Percentiles rank a stretch among this genome's conserved stretches.
Conservation (phyloP, 2,113 vertebrate genomes). For the Hylia prasina region DNA sequence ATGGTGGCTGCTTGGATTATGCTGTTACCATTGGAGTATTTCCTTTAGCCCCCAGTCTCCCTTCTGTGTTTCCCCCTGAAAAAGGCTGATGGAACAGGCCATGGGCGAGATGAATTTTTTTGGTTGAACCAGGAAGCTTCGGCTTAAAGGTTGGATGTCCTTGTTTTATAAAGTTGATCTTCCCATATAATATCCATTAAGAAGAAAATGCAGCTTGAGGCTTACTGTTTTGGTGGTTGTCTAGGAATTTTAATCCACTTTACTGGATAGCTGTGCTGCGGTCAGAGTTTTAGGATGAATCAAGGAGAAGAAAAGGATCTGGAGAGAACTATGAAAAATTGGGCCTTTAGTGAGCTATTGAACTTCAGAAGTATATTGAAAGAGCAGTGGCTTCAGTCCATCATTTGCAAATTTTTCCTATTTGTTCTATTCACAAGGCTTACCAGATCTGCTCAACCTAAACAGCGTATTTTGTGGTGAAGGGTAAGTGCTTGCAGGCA, state of each 20-base stretch:
- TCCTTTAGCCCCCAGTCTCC: neutral
- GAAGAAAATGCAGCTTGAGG: neutral
- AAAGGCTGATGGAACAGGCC: neutral
- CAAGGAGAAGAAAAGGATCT: neutral
- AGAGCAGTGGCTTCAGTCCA: neutral
- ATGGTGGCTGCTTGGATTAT: neutral
- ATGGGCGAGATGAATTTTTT: neutral
- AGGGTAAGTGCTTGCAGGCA: neutral
- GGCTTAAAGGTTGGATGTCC: neutral
- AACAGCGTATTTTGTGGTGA: neutral
- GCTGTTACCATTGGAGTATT: neutral
- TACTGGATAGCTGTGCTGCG: neutral
- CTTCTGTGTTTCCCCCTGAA: neutral
- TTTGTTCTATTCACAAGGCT: neutral
- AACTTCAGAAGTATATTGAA: neutral
- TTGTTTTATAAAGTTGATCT: neutral
- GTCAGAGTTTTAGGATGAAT: neutral
- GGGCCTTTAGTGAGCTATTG: neutral
- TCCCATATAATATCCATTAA: neutral
- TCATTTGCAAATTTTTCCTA: neutral
- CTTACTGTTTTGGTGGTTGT: neutral
- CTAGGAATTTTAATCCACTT: constrained; percentile 16
- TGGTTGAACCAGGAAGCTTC: neutral
- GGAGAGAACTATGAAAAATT: neutral
- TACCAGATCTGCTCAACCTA: neutral